A percentile compares a stretch with the other conserved stretches of the same genome.
Conservation (phyloP, 2,888 invertebrate genomes). For the Chouioia cunea region DNA sequence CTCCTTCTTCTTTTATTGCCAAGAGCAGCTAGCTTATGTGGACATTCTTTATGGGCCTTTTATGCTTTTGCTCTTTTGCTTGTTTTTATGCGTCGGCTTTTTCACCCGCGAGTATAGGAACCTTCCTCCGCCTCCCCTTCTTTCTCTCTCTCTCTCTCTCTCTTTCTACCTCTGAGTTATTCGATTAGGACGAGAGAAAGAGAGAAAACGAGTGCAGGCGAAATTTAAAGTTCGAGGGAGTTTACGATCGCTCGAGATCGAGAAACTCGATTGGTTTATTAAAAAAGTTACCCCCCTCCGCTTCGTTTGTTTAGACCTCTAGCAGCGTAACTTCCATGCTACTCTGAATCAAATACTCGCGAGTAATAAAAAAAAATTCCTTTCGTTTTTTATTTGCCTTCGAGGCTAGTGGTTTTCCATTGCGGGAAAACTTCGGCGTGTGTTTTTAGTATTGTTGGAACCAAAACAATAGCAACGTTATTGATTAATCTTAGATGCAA, state of each 20-base stretch:
- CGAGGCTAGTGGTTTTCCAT: too few relatives aligned
- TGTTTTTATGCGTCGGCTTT: constrained; percentile 29
- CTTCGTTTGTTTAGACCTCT: constrained; percentile 19
- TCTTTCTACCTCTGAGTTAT: constrained; percentile 12
- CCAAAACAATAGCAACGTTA: too few relatives aligned
- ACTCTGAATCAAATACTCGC: too few relatives aligned
- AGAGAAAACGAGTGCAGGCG: neutral
- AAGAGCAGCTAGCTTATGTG: constrained; percentile 33
- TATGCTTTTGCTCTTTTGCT: constrained; percentile 38
- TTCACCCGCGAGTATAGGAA: neutral
- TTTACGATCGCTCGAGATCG: constrained; percentile 28
- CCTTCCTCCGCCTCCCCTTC: neutral
- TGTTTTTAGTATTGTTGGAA: too few relatives aligned
- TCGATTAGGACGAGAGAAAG: constrained; percentile 25
- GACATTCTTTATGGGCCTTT: constrained; percentile 41
- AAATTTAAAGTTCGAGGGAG: constrained; percentile 24
- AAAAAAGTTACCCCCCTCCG: constrained; percentile 21
- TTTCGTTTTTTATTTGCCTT: too few relatives aligned
- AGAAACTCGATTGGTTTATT: constrained; percentile 25
- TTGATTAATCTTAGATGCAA: too few relatives aligned
- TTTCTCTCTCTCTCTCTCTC: neutral
- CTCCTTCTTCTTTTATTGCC: too few relatives aligned
- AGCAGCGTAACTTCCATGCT: constrained; percentile 5
- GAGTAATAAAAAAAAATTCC: too few relatives aligned
- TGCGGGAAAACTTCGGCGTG: too few relatives aligned